Evolutionary conservation across 2,113 vertebrate genomes (phyloP), one percentile per base, ranked within the genome.

Genomic region (Carassius auratus): DNA sequence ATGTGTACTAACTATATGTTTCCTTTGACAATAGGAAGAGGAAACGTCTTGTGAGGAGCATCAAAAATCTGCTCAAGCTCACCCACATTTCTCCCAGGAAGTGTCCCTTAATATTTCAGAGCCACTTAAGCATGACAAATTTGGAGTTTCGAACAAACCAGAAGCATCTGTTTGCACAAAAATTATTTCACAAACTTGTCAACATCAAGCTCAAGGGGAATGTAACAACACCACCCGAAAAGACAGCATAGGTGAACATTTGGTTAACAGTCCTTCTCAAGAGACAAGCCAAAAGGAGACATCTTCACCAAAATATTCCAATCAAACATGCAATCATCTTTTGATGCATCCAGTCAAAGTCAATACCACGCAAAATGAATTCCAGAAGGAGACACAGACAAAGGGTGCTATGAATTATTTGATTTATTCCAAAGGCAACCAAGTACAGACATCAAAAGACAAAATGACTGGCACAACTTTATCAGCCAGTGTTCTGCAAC

Each of bases 21-120:
- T 90, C 12, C 91, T 59, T 91, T 89, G 64, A 81, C 86, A 88
- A 90, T 91, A 94, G 94, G 91, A 50, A 66, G 62, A 90, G 23
- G 45, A 2, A 42, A 87, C 89, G 55, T 83, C 85, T 64, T 68
- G 76, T 42, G 84, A 89, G 87, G 77, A 50, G 69, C 64, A 77
- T 42, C 69, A 76, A 62, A 78, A 45, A 84, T 45, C 86, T 1
- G 73, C 84, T 64, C 87, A 89, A 21, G 84, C 77, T 68, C 74
- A 86, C 68, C 81, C 89, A 50, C 48, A 50, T 50, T 50, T 50
- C 48, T 50, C 48, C 81, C 91, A 90, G 87, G 85, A 17, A 0
- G 78, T 89, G 88, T 92, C 86, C 81, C 77, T 85, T 23, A 71
- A 36, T 23, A 81, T 78, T 68, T 68, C 82, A 81, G 74, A 76